phyloP scores from a whole-genome alignment of 1,140 invertebrate genomes.

The Andricus grossulariae region DNA sequence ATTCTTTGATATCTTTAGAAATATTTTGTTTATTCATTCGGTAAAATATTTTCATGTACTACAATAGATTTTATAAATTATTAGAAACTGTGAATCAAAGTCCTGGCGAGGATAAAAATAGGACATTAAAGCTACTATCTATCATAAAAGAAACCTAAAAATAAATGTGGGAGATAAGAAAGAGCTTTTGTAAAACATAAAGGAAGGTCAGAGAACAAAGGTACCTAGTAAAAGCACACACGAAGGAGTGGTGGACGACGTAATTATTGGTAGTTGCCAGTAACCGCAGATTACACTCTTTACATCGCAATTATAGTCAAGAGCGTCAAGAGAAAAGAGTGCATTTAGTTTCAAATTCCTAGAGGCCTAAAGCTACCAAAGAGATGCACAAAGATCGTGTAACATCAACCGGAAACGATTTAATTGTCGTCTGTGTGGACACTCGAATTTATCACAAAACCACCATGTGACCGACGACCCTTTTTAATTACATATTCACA shows the following conservation, averaged over 20 bases:
- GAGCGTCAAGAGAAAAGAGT: background rate
- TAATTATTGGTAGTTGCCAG: constrained; percentile 7
- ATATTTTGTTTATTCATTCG: too few species aligned
- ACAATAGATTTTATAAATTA: too few species aligned
- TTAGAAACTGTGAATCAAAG: too few species aligned
- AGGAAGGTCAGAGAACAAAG: too few species aligned
- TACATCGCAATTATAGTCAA: background rate
- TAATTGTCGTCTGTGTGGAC: constrained; percentile 8
- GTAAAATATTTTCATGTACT: too few species aligned
- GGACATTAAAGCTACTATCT: too few species aligned
- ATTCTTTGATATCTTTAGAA: too few species aligned
- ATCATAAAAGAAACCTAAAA: too few species aligned
- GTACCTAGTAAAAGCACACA: background rate
- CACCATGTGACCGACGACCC: background rate
- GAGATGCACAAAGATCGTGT: constrained; percentile 5
- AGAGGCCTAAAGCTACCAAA: background rate
- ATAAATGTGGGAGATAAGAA: too few species aligned
- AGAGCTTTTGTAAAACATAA: too few species aligned
- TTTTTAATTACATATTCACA: constrained; percentile 12
- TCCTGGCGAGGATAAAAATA: too few species aligned
- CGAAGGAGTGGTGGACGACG: too few species aligned
- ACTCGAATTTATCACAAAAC: constrained; percentile 13
- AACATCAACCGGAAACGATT: constrained; percentile 17
- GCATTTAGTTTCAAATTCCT: background rate
- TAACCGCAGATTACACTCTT: background rate